Percentiles rank a stretch among this genome's conserved stretches.
These are phyloP conservation scores for Octomys mimax DNA, from an alignment of 2,797 vertebrate genomes.

Conservation along the genomic window DNA sequence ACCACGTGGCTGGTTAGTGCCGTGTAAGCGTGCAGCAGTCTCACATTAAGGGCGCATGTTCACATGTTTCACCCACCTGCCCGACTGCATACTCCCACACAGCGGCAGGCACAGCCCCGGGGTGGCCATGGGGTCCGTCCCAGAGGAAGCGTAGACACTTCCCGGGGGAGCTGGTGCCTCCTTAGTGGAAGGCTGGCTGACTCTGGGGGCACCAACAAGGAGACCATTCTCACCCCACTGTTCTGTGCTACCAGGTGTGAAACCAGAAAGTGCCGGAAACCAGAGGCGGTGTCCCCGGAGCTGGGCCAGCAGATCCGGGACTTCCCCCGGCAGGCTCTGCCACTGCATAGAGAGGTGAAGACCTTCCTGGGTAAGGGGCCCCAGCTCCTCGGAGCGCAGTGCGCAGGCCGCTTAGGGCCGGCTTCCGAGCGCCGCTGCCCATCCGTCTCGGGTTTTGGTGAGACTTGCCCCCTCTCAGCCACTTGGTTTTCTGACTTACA, in stretches of 20 bases:
- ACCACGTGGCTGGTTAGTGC: background rate
- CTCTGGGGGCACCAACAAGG: background rate
- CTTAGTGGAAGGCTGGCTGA: background rate
- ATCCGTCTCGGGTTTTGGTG: background rate
- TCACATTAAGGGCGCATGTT: background rate
- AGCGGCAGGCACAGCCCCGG: background rate
- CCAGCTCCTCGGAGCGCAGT: too few relatives aligned
- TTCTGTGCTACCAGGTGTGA: conserved; percentile 76
- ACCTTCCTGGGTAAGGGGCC: conserved; percentile 80
- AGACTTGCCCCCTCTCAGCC: background rate
- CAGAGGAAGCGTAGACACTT: background rate
- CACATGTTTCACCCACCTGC: background rate
- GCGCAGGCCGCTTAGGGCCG: background rate
- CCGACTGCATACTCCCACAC: fast-evolving
- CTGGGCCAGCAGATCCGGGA: conserved; percentile 80
- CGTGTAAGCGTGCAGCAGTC: background rate
- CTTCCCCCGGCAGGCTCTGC: conserved; percentile 70
- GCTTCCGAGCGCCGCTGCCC: background rate
- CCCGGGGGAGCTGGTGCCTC: background rate
- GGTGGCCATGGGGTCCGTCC: too few relatives aligned
- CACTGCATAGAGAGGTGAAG: conserved; percentile 69
- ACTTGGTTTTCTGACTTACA: background rate
- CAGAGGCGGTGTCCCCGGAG: conserved; percentile 72
- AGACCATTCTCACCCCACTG: background rate
- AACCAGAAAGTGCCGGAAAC: conserved; percentile 76